These are phyloP conservation scores for Pelusios castaneus DNA, from an alignment of 2,113 vertebrate genomes.

Conservation along the genomic window DNA sequence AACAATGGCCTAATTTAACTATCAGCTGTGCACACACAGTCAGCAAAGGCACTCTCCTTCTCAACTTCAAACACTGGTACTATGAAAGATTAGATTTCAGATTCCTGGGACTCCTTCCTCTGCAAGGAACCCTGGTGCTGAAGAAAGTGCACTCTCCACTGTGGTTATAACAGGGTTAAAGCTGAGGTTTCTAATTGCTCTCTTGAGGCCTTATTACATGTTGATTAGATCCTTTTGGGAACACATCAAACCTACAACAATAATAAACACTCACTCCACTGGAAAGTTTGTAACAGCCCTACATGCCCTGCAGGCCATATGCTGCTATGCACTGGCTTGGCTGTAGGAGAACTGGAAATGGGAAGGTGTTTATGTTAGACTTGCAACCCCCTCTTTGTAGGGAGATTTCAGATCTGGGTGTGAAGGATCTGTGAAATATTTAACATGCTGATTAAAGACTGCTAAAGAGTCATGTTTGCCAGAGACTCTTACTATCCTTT, in stretches of 20 bases:
- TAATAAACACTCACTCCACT: slow-evolving; percentile 83
- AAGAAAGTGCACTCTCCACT: too few relatives aligned
- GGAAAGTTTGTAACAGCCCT: slow-evolving; percentile 65
- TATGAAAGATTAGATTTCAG: background rate
- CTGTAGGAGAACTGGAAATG: background rate
- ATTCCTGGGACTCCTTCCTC: background rate
- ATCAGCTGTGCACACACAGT: background rate
- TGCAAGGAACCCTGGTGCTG: background rate
- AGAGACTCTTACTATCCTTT: background rate
- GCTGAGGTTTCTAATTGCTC: slow-evolving; percentile 89
- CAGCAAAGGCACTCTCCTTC: background rate
- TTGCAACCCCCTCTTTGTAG: background rate
- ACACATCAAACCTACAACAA: slow-evolving; percentile 85
- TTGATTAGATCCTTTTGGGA: slow-evolving; percentile 94
- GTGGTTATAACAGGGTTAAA: slow-evolving; percentile 85
- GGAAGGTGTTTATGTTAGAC: background rate
- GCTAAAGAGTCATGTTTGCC: background rate
- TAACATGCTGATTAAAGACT: background rate
- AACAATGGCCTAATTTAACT: background rate
- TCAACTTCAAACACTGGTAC: background rate
- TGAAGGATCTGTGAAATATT: background rate
- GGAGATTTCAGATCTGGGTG: background rate
- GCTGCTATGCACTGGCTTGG: background rate
- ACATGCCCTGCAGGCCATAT: slow-evolving; percentile 37
- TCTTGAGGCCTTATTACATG: slow-evolving; percentile 91